Evolutionary conservation across 2,797 vertebrate species (phyloP).

Genomic region (Typhlichthys subterraneus): DNA sequence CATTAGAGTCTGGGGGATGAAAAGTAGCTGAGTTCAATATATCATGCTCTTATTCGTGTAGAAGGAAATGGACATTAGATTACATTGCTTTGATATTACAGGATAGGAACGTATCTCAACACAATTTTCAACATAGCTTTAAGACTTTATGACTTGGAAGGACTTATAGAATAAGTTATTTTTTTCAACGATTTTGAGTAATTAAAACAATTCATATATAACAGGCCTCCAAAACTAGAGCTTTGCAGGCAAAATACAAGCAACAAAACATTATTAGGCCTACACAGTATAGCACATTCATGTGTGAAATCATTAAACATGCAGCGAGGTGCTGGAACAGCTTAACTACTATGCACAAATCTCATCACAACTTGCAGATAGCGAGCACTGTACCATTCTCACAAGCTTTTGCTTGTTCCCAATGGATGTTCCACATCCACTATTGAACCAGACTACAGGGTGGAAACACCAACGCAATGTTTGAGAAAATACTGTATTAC

Average conservation of each 20-base stretch:
- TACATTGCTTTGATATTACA: background rate
- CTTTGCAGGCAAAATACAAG: constrained; percentile 22
- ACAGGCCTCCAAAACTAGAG: background rate
- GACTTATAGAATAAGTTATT: no score
- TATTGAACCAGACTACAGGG: background rate
- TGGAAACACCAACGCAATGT: background rate
- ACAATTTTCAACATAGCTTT: no score
- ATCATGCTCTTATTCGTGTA: background rate
- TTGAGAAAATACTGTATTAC: background rate
- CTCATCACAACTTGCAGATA: constrained; percentile 18
- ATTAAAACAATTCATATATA: background rate
- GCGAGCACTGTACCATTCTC: constrained; percentile 11
- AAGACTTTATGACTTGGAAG: no score
- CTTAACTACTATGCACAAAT: constrained; percentile 26
- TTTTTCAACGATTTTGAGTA: background rate
- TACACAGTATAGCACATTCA: constrained; percentile 22
- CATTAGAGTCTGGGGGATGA: constrained; percentile 4
- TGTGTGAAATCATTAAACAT: constrained; percentile 54
- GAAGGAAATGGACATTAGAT: background rate
- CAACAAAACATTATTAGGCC: constrained; percentile 5
- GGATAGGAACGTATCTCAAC: no score
- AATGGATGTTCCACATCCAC: constrained; percentile 30
- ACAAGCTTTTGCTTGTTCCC: constrained; percentile 18
- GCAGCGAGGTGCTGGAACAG: constrained; percentile 37
- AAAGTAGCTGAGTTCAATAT: background rate